Conservation (phyloP, 2,113 vertebrate species). For the Scomber japonicus region DNA sequence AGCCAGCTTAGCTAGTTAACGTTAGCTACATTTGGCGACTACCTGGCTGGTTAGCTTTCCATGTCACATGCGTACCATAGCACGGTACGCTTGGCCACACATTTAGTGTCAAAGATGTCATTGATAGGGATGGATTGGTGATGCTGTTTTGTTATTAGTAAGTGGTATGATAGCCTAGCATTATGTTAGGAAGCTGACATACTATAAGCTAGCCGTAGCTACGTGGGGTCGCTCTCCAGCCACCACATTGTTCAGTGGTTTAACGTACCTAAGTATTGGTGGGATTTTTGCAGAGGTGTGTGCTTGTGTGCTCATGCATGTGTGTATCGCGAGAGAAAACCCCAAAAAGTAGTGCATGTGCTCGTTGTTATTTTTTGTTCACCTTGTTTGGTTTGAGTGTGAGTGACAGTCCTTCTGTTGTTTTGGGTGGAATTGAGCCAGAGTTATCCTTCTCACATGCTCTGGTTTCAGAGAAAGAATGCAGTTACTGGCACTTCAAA, state of each 20-base stretch:
- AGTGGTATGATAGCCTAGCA: background rate
- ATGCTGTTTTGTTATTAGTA: too few relatives aligned
- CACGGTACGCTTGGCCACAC: background rate
- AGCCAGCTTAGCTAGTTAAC: constrained; percentile 70
- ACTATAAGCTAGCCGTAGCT: constrained; percentile 25
- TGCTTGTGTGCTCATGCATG: background rate
- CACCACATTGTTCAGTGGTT: constrained; percentile 62
- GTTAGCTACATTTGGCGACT: too few relatives aligned
- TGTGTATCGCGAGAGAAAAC: background rate
- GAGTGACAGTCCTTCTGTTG: constrained; percentile 33
- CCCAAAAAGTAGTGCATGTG: background rate
- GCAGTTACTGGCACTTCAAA: constrained; percentile 24
- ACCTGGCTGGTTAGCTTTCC: constrained; percentile 52
- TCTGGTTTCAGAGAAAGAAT: constrained; percentile 55
- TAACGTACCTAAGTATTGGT: constrained; percentile 29
- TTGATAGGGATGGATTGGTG: background rate
- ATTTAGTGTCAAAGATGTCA: background rate
- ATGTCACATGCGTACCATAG: constrained; percentile 44
- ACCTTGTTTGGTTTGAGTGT: background rate
- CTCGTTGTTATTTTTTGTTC: background rate
- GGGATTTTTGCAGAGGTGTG: constrained; percentile 25
- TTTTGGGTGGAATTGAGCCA: constrained; percentile 42
- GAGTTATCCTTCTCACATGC: constrained; percentile 31
- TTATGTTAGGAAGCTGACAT: background rate
- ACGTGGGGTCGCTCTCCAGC: constrained; percentile 31